phyloP scores from a whole-genome alignment of 2,888 invertebrate genomes.

The Acronicta aceris region DNA sequence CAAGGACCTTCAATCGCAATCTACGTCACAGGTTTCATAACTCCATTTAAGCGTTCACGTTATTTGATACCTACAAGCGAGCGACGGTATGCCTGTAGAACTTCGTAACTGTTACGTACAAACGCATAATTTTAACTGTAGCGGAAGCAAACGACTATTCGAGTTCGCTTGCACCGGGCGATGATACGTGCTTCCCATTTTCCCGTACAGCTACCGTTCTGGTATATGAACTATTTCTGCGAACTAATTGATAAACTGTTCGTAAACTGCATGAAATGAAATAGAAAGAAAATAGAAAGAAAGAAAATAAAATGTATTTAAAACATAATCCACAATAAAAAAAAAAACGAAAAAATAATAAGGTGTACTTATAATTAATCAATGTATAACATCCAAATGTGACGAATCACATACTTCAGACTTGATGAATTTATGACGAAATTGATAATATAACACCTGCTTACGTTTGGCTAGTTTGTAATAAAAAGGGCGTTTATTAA shows the following conservation, averaged over 20 bases:
- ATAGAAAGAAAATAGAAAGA: too few species aligned
- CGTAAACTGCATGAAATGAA: background rate
- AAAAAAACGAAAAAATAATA: too few species aligned
- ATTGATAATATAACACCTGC: too few species aligned
- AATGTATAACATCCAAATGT: too few species aligned
- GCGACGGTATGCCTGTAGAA: background rate
- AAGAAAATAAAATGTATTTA: too few species aligned
- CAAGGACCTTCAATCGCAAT: background rate
- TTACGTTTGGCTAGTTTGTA: too few species aligned
- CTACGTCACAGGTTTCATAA: background rate
- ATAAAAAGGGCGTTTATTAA: too few species aligned
- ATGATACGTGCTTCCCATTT: background rate
- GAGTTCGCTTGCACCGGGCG: background rate
- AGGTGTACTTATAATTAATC: too few species aligned
- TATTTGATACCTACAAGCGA: too few species aligned
- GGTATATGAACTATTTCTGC: background rate
- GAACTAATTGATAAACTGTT: background rate
- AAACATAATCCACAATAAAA: too few species aligned
- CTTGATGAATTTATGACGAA: too few species aligned
- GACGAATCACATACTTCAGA: too few species aligned
- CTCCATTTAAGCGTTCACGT: background rate
- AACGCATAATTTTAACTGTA: slow-evolving; percentile 2
- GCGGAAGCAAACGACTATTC: slow-evolving; percentile 6
- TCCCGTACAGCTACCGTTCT: background rate
- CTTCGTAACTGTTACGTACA: background rate